Conservation (phyloP, 2,113 vertebrate species). For the Lonchura striata region DNA sequence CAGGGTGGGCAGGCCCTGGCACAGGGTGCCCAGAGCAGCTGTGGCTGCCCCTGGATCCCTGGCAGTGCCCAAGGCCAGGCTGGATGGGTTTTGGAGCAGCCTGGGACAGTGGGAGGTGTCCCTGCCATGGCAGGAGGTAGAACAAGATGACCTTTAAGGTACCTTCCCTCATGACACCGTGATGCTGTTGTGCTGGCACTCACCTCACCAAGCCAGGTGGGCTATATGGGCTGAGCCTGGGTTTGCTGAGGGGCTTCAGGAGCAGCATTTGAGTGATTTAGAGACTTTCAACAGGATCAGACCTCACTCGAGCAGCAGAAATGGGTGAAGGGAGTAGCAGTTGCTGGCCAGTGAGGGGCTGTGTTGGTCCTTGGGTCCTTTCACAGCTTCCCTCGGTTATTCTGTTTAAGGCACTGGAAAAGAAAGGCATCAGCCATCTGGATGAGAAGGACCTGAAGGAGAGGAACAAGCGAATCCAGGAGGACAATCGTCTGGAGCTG, state of each 20-base stretch:
- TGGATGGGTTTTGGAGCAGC: accelerated
- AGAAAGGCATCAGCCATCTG: conserved; percentile 93
- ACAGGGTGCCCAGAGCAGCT: accelerated
- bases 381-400: neutral
- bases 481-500: conserved; percentile 93
- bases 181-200: neutral
- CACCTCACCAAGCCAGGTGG: accelerated
- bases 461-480: conserved; percentile 93
- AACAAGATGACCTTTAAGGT: neutral
- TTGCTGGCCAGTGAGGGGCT: neutral
- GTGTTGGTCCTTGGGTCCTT: neutral
- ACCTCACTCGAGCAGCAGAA: neutral
- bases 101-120: neutral
- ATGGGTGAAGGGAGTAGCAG: accelerated
- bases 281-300: neutral
- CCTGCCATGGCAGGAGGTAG: neutral
- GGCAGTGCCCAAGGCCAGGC: neutral
- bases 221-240: neutral
- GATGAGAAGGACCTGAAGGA: conserved; percentile 96
- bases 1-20: neutral
- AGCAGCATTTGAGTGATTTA: neutral
- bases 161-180: neutral
- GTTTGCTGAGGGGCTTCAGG: neutral
- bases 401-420: conserved; percentile 84
- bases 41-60: neutral